Conservation (phyloP, 2,888 invertebrate species). For the Lucinisca nassula region DNA sequence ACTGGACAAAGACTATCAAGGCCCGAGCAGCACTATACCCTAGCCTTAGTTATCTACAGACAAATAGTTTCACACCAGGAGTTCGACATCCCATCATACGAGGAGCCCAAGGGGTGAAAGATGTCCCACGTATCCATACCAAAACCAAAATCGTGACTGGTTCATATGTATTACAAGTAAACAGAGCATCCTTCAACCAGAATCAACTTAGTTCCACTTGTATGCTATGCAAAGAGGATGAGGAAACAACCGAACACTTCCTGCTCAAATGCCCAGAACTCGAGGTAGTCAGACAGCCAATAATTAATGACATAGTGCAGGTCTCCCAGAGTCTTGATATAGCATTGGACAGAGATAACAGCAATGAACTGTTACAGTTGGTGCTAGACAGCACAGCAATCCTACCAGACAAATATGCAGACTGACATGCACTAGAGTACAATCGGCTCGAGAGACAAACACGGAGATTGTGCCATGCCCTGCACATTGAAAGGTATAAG, state of each 20-base stretch:
- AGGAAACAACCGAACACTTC: neutral
- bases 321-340: no score
- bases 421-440: no score
- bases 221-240: neutral
- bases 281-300: neutral
- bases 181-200: neutral
- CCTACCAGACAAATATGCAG: no score
- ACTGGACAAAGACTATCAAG: neutral
- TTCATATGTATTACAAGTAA: neutral
- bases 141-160: neutral
- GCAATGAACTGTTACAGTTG: no score
- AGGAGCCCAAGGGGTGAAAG: neutral
- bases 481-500: no score
- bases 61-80: neutral
- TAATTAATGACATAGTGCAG: neutral
- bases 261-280: neutral
- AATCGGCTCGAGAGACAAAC: no score
- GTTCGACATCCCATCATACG: neutral
- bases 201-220: neutral
- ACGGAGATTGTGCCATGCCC: no score
- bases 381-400: no score
- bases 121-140: neutral
- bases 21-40: neutral
- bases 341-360: no score
- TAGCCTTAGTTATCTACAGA: neutral